Evolutionary conservation across 2,888 invertebrate genomes (phyloP).

Genomic region (Xylophagus ater): DNA sequence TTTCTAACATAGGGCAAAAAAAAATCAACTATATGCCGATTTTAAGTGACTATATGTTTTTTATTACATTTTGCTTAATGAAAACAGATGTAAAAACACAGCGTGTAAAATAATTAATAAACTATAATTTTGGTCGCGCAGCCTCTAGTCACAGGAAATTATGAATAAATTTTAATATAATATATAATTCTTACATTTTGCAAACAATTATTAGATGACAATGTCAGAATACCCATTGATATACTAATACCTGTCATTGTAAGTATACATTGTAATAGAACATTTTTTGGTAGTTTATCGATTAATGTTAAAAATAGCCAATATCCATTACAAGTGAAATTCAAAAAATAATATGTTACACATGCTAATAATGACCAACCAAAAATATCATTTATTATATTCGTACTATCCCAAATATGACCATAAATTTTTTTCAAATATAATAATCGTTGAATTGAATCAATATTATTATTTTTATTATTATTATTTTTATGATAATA

Average conservation of each 20-base stretch:
- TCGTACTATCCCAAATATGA: conserved; percentile 26
- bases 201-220: conserved; percentile 24
- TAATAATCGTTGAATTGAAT: conserved; percentile 21
- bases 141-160: too few species aligned
- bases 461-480: conserved; percentile 1
- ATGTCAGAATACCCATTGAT: conserved; percentile 20
- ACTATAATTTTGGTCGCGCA: too few species aligned
- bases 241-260: conserved; percentile 22
- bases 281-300: conserved; percentile 2
- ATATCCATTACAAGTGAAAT: conserved; percentile 32
- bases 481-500: conserved; percentile 3
- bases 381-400: conserved; percentile 26
- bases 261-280: conserved; percentile 16
- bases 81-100: too few species aligned
- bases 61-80: too few species aligned
- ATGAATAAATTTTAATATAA: too few species aligned
- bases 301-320: conserved; percentile 25
- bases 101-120: too few species aligned
- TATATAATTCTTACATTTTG: conserved; percentile 25
- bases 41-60: too few species aligned
- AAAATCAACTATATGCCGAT: too few species aligned
- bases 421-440: conserved; percentile 27
- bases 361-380: conserved; percentile 34
- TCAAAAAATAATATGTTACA: conserved; percentile 27
- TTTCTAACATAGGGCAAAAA: too few species aligned